These are phyloP conservation scores for Paratilapia polleni DNA, from an alignment of 2,113 vertebrate genomes.

Conservation along the genomic window DNA sequence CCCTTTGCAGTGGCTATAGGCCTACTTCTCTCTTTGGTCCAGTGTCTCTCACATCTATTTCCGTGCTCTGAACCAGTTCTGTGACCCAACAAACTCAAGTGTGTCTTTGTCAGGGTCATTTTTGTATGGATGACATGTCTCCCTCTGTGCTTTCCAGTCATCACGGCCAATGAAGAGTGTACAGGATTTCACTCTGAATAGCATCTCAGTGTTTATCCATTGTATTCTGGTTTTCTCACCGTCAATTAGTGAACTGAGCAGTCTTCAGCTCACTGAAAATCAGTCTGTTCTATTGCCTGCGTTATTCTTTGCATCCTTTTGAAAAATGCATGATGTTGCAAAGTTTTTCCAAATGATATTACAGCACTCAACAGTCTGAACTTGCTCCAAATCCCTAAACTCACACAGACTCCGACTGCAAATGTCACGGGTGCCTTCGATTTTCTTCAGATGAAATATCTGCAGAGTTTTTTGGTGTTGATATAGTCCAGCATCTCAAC, in stretches of 20 bases:
- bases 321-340: not conserved
- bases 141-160: not conserved
- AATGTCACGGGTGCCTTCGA: not conserved
- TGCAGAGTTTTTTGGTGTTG: not conserved
- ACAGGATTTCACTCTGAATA: not conserved
- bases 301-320: not conserved
- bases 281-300: not conserved
- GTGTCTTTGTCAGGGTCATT: slow-evolving; percentile 15
- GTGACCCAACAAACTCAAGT: slow-evolving; percentile 43
- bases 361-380: not conserved
- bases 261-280: not conserved
- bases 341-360: not conserved
- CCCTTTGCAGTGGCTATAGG: not conserved
- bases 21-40: slow-evolving; percentile 23
- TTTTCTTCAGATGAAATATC: not conserved
- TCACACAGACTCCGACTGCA: not conserved
- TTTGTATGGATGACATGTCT: not conserved
- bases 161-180: not conserved
- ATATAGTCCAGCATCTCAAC: not conserved
- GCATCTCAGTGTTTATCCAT: not conserved
- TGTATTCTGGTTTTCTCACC: not conserved
- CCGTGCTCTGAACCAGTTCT: slow-evolving; percentile 50
- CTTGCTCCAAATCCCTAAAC: too few species aligned
- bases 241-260: not conserved
- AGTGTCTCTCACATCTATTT: slow-evolving; percentile 40